Base-by-base conservation (phyloP, 2,797 vertebrate genomes). In the Ambastaia sidthimunki region DNA sequence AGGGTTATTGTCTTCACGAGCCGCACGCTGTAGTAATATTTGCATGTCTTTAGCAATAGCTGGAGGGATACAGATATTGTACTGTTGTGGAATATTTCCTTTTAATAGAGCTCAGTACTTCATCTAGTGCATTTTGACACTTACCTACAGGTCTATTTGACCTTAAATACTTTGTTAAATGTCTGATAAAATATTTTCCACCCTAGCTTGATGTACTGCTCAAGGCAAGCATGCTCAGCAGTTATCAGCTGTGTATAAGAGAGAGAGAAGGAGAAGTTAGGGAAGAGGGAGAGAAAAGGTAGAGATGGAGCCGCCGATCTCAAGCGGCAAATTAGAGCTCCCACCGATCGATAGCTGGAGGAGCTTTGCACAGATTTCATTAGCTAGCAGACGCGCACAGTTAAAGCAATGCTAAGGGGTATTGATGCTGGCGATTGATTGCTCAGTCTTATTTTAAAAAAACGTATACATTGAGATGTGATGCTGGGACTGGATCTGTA, bases 381-480 rank as follows among this genome's bases (percentile, higher is more conserved):
- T 95, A 95, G 93, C 91, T 87, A 85, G 90, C 88, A 93, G 91
- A 90, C 88, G 88, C 89, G 85, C 85, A 87, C 85, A 55, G 92
- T 93, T 94, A 94, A 95, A 94, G 89, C 90, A 91, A 95, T 94
- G 93, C 92, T 95, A 97, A 95, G 90, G 86, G 92, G 89, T 95
- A 96, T 94, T 87, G 94, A 96, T 90, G 90, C 93, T 89, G 91
- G 90, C 85, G 93, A 95, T 94, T 94, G 95, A 95, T 94, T 95
- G 94, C 94, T 95, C 92, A 93, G 83, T 93, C 91, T 89, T 93
- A 90, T 92, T 91, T 91, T 92, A 92, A 92, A 92, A 37, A 79
- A 92, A 92, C 90, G 85, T 93, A 89, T 89, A 89, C 88, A 89
- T 76, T 67, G 87, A 91, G 87, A 89, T 88, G 86, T 85, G 85